phyloP scores from a whole-genome alignment of 2,797 vertebrate genomes.

The Sebastes cheni region DNA sequence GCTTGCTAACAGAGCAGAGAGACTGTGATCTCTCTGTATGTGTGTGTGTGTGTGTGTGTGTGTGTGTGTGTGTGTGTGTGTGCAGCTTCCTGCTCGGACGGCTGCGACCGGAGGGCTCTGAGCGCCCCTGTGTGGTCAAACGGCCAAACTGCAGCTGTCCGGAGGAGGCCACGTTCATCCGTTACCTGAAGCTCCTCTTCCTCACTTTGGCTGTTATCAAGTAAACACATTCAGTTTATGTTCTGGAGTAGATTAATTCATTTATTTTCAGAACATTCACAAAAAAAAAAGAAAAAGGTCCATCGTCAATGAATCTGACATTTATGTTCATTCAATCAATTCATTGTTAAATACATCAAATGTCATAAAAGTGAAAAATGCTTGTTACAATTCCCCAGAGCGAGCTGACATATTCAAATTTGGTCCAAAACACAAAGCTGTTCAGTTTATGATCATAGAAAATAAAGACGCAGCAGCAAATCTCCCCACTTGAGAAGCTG shows the following conservation, averaged over 20 bases:
- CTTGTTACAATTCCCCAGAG: not conserved
- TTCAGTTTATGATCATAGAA: not conserved
- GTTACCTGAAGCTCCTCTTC: fast-evolving
- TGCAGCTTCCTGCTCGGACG: fast-evolving
- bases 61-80: not conserved
- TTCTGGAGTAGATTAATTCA: not conserved
- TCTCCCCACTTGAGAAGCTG: not conserved
- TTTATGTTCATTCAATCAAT: not conserved
- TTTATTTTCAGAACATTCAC: not conserved
- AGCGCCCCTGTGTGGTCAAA: constrained; percentile 28
- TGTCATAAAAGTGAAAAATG: not conserved
- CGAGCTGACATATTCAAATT: not conserved
- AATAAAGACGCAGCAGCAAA: not conserved
- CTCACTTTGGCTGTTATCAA: fast-evolving
- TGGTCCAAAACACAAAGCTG: not conserved
- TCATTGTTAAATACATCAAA: not conserved
- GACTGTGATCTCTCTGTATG: too few relatives aligned
- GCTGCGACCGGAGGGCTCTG: not conserved
- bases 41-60: not conserved
- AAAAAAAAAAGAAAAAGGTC: not conserved
- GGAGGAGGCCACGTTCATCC: not conserved
- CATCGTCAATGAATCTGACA: not conserved
- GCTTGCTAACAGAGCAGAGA: too few relatives aligned
- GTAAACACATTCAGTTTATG: not conserved
- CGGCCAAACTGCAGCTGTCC: not conserved